phyloP scores from a whole-genome alignment of 2,797 vertebrate genomes.

The Diplodus puntazzo region DNA sequence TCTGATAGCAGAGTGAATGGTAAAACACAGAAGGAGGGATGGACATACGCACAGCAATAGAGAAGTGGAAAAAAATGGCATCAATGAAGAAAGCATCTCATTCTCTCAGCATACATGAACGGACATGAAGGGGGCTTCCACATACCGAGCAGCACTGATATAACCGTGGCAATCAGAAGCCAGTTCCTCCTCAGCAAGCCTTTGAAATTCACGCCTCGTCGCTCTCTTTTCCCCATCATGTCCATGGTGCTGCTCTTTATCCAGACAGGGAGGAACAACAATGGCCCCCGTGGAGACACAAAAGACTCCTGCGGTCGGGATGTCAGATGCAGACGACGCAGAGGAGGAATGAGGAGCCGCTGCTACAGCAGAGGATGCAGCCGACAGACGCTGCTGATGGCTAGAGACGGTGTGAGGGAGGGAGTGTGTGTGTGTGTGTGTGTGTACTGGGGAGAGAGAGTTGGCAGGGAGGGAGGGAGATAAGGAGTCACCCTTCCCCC shows the following conservation, averaged over 20 bases:
- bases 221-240: slow-evolving; percentile 86
- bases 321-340: slow-evolving; percentile 53
- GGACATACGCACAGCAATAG: neutral
- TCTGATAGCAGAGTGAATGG: slow-evolving; percentile 25
- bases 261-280: slow-evolving; percentile 33
- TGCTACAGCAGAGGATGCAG: slow-evolving; percentile 66
- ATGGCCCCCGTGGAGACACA: slow-evolving; percentile 48
- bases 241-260: slow-evolving; percentile 59
- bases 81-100: slow-evolving; percentile 1
- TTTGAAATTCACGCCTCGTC: slow-evolving; percentile 82
- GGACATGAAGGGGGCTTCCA: slow-evolving; percentile 33
- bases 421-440: slow-evolving; percentile 25
- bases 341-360: slow-evolving; percentile 42
- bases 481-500: slow-evolving; percentile 53
- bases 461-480: neutral
- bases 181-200: slow-evolving; percentile 90
- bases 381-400: slow-evolving; percentile 69
- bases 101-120: slow-evolving; percentile 32
- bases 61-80: neutral
- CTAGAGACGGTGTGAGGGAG: slow-evolving; percentile 43
- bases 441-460: slow-evolving; percentile 16
- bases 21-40: slow-evolving; percentile 7
- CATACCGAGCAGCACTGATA: slow-evolving; percentile 92
- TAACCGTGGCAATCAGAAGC: slow-evolving; percentile 92
- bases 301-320: slow-evolving; percentile 38